phyloP scores from a whole-genome alignment of 1,140 invertebrate genomes.

The Sycophila sp. region DNA sequence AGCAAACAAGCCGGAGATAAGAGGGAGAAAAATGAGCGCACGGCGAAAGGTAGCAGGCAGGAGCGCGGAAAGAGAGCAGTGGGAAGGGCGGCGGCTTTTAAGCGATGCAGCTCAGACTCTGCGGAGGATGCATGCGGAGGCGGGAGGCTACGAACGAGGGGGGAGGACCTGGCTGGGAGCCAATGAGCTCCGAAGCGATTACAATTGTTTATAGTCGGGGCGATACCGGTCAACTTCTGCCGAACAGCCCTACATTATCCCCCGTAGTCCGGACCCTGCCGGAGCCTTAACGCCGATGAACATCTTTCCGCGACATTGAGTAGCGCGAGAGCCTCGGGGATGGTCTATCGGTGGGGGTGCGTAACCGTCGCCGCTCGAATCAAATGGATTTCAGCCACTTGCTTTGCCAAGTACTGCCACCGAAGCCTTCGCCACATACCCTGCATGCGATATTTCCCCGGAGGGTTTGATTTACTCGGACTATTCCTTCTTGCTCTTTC shows the following conservation, averaged over 20 bases:
- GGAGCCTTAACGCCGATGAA: slow-evolving; percentile 48
- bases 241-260: slow-evolving; percentile 49
- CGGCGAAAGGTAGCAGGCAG: too few species aligned
- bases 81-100: too few species aligned
- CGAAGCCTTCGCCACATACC: background rate
- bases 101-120: too few species aligned
- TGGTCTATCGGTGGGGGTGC: too few species aligned
- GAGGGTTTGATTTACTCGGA: too few species aligned
- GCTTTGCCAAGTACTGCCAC: slow-evolving; percentile 19
- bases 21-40: too few species aligned
- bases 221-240: slow-evolving; percentile 55
- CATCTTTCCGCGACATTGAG: slow-evolving; percentile 56
- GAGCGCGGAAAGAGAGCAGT: too few species aligned
- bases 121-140: too few species aligned
- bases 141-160: too few species aligned
- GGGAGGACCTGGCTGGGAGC: slow-evolving; percentile 6
- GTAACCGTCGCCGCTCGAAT: too few species aligned
- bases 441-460: background rate
- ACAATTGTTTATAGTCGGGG: slow-evolving; percentile 55
- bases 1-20: too few species aligned
- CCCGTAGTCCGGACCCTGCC: slow-evolving; percentile 5
- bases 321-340: slow-evolving; percentile 12
- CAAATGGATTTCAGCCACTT: slow-evolving; percentile 37
- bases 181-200: slow-evolving; percentile 46
- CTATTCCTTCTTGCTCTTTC: background rate